Base-by-base conservation (phyloP, 1,140 invertebrate genomes). In the Drosophila bocqueti region DNA sequence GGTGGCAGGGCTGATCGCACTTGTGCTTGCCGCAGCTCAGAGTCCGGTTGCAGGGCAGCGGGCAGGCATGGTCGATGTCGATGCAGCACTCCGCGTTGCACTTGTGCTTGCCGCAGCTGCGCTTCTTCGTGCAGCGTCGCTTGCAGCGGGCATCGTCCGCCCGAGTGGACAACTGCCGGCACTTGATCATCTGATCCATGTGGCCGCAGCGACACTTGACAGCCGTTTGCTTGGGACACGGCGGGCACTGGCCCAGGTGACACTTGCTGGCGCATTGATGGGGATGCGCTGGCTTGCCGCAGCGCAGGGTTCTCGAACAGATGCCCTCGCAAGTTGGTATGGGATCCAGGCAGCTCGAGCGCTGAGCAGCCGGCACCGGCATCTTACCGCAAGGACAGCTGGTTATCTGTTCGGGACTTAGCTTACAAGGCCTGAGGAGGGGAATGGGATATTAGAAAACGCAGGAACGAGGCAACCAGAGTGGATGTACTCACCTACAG, bases 171-270 rank as follows among this genome's bases (percentile, higher is more conserved):
- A 98, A 92, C 45, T 97, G 95, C 3, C 93, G 93, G 91, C 98
- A 99, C 1, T 95, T 94, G 49, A 99, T 95, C 92, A 98, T 96
- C 78, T 96, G 96, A 63, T 96, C 95, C 94, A 96, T 96, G 83
- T 96, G 95, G n/a, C 97, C 97, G 93, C 99, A 99, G n/a, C 97
- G 95, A 91, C 99, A 99, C 59, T 95, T 95, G 0, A 98, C 95
- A 3, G 95, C 92, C 26, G 97, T 98, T 16, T 94, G 95, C 21
- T 96, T 95, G 16, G 95, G 94, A 86, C 99, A 99, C 0, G 95
- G 94, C 9, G 96, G 96, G 93, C 99, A 99, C 13, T 95, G 93
- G 0, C 96, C 97, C 89, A 83, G 8, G 61, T 98, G 97, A 92
- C 97, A 98, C 16, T 92, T 92, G 16, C 89, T 93, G 69, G 95